Evolutionary conservation across 2,888 invertebrate species (phyloP).

Genomic region (Sicus ferrugineus): DNA sequence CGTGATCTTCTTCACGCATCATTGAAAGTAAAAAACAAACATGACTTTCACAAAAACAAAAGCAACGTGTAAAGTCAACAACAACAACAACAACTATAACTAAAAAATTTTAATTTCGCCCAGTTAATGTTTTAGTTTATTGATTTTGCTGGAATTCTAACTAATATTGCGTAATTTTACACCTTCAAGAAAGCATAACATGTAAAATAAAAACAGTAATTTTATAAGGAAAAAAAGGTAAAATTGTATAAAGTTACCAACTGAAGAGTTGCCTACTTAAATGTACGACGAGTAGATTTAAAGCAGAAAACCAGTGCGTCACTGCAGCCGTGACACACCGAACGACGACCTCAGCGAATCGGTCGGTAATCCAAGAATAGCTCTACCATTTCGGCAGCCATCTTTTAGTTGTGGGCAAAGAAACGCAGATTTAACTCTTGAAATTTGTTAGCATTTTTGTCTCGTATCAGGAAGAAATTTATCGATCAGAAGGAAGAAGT

Average conservation of each 20-base stretch:
- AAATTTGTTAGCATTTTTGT: too few species aligned
- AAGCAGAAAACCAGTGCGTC: too few species aligned
- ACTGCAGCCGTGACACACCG: too few species aligned
- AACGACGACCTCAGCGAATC: too few species aligned
- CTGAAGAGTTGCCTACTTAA: slow-evolving; percentile 14
- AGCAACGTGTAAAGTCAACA: slow-evolving; percentile 4
- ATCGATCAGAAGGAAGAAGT: too few species aligned
- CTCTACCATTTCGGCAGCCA: neutral
- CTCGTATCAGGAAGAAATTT: too few species aligned
- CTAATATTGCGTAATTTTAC: slow-evolving; percentile 51
- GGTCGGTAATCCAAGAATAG: neutral
- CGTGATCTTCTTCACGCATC: too few species aligned
- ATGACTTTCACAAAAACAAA: neutral
- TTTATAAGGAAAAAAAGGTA: slow-evolving; percentile 37
- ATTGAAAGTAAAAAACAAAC: too few species aligned
- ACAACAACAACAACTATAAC: slow-evolving; percentile 33
- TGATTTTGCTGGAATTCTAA: slow-evolving; percentile 42
- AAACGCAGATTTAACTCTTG: neutral
- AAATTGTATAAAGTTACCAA: slow-evolving; percentile 36
- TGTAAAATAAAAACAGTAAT: neutral
- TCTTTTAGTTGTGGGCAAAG: slow-evolving; percentile 12
- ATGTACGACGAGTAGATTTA: too few species aligned
- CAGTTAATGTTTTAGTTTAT: slow-evolving; percentile 20
- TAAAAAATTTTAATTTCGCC: slow-evolving; percentile 29
- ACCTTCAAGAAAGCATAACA: slow-evolving; percentile 26